Evolutionary conservation across 1,140 invertebrate species (phyloP).

Genomic region (Palaemon carinicauda): DNA sequence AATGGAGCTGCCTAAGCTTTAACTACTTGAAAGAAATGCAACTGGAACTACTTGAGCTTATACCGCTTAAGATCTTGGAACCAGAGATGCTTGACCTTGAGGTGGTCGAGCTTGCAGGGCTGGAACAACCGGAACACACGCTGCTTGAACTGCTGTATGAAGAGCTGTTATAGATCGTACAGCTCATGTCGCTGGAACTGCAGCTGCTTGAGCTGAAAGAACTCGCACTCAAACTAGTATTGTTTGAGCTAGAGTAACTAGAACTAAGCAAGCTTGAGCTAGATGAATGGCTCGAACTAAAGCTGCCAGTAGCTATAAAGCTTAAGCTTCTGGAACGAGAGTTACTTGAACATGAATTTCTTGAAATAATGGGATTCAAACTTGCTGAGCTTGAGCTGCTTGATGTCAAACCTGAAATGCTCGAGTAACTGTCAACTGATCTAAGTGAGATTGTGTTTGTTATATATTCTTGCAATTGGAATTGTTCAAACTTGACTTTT

Average conservation of each 20-base stretch:
- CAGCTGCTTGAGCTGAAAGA: not conserved
- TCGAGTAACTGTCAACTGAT: not conserved
- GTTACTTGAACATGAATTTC: not conserved
- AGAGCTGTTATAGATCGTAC: not conserved
- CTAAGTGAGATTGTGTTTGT: not conserved
- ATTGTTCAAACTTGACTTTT: no score
- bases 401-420: not conserved
- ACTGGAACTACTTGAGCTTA: not conserved
- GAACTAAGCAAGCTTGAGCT: not conserved
- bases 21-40: not conserved
- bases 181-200: not conserved
- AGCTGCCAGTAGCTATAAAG: not conserved
- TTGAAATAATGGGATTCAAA: not conserved
- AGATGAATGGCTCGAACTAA: not conserved
- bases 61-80: not conserved
- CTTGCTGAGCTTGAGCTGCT: not conserved
- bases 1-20: no score
- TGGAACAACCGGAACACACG: not conserved
- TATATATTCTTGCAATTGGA: no score
- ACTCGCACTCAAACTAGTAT: not conserved
- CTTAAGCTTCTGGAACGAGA: not conserved
- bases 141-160: not conserved
- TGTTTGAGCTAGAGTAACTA: not conserved
- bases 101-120: not conserved
- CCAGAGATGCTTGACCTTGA: not conserved